phyloP scores from a whole-genome alignment of 2,888 invertebrate genomes.

The Rhagophthalmus giganteus region DNA sequence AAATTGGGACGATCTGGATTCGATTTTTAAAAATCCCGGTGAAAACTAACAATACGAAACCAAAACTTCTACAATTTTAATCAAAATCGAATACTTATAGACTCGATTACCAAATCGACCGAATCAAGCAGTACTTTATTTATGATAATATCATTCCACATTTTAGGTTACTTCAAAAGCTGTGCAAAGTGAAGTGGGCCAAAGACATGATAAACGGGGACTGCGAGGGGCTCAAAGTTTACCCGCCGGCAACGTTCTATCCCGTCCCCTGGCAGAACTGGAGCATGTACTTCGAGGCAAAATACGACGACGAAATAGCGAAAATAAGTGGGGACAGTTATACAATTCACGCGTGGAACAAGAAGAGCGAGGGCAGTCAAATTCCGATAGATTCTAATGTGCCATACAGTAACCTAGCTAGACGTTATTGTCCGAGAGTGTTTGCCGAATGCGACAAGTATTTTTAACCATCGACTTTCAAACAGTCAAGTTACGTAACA shows the following conservation, averaged over 20 bases:
- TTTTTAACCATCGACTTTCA: too few species aligned
- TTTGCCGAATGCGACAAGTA: constrained; percentile 47
- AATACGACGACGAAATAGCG: constrained; percentile 51
- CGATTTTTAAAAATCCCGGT: too few species aligned
- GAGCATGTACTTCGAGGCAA: constrained; percentile 62
- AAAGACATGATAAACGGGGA: constrained; percentile 58
- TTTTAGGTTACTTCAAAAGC: constrained; percentile 57
- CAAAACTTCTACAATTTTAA: too few species aligned
- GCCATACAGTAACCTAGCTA: constrained; percentile 58
- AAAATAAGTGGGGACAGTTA: constrained; percentile 53
- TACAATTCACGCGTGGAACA: constrained; percentile 64
- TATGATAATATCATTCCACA: too few species aligned
- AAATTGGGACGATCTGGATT: too few species aligned
- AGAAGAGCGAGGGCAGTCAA: constrained; percentile 54
- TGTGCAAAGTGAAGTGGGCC: constrained; percentile 60
- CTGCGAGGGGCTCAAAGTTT: constrained; percentile 67
- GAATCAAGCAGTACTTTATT: too few species aligned
- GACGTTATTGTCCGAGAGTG: constrained; percentile 58
- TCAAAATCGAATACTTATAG: too few species aligned
- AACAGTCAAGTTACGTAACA: too few species aligned
- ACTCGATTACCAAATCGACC: too few species aligned
- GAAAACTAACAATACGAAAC: too few species aligned
- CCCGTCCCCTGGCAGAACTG: constrained; percentile 66
- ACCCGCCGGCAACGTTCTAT: constrained; percentile 66
- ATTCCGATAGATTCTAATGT: constrained; percentile 54